These are phyloP conservation scores for Lypha dubia DNA, from an alignment of 2,888 invertebrate genomes.

Conservation along the genomic window DNA sequence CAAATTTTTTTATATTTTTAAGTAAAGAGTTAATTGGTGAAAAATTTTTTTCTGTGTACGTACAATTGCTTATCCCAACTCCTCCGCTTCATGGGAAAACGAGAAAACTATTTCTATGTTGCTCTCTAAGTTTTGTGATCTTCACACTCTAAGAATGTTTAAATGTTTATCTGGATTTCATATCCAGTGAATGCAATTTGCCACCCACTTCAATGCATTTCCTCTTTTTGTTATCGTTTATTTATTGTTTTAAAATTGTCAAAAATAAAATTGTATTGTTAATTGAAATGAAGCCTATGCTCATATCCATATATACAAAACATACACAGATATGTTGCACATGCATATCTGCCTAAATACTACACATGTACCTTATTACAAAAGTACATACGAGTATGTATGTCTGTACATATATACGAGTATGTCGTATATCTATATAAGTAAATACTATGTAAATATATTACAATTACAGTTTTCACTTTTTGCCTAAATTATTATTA, in stretches of 20 bases:
- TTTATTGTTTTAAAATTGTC: conserved; percentile 3
- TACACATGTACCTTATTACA: too few relatives aligned
- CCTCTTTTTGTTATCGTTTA: conserved; percentile 2
- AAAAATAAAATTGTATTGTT: background rate
- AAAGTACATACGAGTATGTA: too few relatives aligned
- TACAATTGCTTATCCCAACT: too few relatives aligned
- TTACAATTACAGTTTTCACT: conserved; percentile 34
- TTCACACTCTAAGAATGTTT: conserved; percentile 42
- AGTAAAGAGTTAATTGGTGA: too few relatives aligned
- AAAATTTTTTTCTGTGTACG: too few relatives aligned
- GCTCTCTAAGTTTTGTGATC: background rate
- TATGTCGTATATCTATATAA: too few relatives aligned
- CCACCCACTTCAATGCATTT: conserved; percentile 38
- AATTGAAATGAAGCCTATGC: background rate
- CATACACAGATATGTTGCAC: too few relatives aligned
- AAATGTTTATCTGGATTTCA: conserved; percentile 15
- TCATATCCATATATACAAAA: background rate
- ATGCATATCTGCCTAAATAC: too few relatives aligned
- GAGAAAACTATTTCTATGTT: background rate
- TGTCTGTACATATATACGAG: too few relatives aligned
- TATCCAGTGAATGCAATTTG: conserved; percentile 1
- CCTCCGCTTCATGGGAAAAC: conserved; percentile 19
- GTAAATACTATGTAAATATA: background rate
- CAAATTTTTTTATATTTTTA: too few relatives aligned
- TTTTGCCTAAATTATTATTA: conserved; percentile 16